Percentiles rank a stretch among this genome's conserved stretches.
These are phyloP conservation scores for Agrochola macilenta DNA, from an alignment of 2,888 invertebrate genomes.

Conservation along the genomic window DNA sequence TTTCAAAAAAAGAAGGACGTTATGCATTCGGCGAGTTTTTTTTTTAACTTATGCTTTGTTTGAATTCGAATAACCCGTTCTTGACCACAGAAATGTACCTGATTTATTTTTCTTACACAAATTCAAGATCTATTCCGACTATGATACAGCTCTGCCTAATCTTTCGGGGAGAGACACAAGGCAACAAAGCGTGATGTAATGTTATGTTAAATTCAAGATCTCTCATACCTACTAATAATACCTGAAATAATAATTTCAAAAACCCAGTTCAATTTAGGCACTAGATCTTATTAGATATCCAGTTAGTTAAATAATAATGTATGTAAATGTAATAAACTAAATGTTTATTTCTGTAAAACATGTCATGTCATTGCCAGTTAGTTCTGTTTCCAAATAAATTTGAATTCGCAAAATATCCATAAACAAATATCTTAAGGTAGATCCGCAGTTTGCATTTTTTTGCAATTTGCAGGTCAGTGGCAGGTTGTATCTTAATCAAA, in stretches of 20 bases:
- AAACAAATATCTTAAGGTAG: neutral
- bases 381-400: neutral
- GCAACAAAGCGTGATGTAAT: too few species aligned
- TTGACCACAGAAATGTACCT: conserved; percentile 31
- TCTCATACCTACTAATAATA: conserved; percentile 3
- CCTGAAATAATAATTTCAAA: neutral
- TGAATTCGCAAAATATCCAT: neutral
- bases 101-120: conserved; percentile 23
- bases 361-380: neutral
- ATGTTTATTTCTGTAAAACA: conserved; percentile 15
- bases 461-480: too few species aligned
- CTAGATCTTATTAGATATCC: conserved; percentile 31
- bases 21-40: neutral
- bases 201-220: conserved; percentile 22
- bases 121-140: neutral
- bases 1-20: neutral
- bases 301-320: conserved; percentile 34
- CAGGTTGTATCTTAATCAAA: too few species aligned
- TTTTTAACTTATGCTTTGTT: neutral
- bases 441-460: too few species aligned
- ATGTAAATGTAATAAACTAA: conserved; percentile 18
- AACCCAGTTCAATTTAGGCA: conserved; percentile 24
- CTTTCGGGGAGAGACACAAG: too few species aligned
- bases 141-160: too few species aligned
- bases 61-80: conserved; percentile 1